These are phyloP conservation scores for Ameiurus melas DNA, from an alignment of 2,113 vertebrate species.

Conservation along the genomic window DNA sequence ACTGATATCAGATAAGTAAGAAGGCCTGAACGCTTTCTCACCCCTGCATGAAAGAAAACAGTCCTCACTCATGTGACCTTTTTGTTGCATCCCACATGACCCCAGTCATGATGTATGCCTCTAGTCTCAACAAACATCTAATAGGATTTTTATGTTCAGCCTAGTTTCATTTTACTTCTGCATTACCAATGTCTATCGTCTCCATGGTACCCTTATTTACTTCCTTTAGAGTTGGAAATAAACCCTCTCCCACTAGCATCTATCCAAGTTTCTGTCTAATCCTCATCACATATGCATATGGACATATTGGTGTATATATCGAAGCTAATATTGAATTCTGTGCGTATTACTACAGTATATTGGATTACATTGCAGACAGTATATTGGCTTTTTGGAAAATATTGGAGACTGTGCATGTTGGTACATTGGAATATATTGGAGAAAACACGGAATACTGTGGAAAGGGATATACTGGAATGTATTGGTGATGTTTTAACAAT, in stretches of 20 bases:
- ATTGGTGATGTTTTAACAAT: background rate
- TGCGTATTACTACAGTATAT: background rate
- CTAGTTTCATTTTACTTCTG: background rate
- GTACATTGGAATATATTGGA: background rate
- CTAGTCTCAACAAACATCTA: background rate
- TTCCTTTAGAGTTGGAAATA: background rate
- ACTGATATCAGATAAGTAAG: too few relatives aligned
- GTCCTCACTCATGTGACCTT: background rate
- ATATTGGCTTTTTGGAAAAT: background rate
- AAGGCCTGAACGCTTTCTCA: background rate
- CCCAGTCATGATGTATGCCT: background rate
- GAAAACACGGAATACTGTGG: background rate
- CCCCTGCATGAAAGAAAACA: background rate
- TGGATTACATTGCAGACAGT: background rate
- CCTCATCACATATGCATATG: background rate
- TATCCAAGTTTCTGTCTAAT: background rate
- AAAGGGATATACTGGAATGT: background rate
- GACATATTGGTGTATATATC: background rate
- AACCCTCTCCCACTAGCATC: background rate
- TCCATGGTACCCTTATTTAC: background rate
- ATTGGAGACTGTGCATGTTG: background rate
- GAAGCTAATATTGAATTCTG: background rate
- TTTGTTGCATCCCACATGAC: background rate
- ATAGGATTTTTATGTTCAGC: background rate
- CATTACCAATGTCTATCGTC: background rate